Evolutionary conservation across 2,797 vertebrate genomes (phyloP).

Genomic region (Myotis vivesi): DNA sequence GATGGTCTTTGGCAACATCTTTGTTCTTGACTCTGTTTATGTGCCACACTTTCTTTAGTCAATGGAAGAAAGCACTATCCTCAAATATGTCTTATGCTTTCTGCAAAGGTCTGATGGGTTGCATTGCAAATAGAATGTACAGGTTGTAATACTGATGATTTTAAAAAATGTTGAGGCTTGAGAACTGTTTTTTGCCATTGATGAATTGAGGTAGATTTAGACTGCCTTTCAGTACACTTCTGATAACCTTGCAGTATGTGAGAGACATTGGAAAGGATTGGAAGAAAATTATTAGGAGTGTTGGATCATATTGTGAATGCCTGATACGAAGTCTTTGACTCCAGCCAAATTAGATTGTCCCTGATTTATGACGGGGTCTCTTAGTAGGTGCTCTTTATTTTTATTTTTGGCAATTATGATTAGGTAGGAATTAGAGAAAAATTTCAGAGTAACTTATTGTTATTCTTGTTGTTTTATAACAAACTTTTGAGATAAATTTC

Average conservation of each 20-base stretch:
- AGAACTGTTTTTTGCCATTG: background rate
- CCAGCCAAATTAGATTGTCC: background rate
- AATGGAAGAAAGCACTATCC: background rate
- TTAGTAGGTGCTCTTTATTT: background rate
- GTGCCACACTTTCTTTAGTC: background rate
- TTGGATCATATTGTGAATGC: background rate
- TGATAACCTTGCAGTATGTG: background rate
- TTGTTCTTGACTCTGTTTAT: background rate
- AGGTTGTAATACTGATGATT: background rate
- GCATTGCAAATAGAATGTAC: too few relatives aligned
- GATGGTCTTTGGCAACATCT: accelerated
- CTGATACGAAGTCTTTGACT: background rate
- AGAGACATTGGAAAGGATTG: background rate
- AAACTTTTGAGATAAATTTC: conserved; percentile 8
- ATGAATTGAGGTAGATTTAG: background rate
- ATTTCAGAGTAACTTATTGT: background rate
- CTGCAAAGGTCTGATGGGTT: background rate
- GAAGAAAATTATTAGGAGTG: background rate
- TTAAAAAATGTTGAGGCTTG: background rate
- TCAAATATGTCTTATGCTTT: background rate
- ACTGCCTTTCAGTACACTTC: background rate
- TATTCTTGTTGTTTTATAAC: background rate
- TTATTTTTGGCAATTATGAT: background rate
- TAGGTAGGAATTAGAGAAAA: background rate
- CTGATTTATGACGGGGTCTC: background rate